These are phyloP conservation scores for Daptonema setosum DNA, from an alignment of 2,888 invertebrate genomes.

Conservation along the genomic window DNA sequence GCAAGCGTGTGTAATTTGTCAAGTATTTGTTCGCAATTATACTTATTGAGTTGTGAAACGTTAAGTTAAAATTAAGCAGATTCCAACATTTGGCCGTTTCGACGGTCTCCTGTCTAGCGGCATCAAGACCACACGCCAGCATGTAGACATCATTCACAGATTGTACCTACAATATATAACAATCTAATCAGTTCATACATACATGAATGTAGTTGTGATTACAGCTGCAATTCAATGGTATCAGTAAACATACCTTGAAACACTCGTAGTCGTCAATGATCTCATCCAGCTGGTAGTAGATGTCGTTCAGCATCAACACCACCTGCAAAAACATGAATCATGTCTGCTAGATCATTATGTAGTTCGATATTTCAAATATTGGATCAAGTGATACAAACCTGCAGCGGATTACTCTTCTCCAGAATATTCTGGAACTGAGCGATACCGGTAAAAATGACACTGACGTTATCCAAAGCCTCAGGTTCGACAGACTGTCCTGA, in stretches of 20 bases:
- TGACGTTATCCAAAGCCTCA: slow-evolving; percentile 64
- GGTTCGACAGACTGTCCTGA: slow-evolving; percentile 69
- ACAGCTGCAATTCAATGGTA: no score
- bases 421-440: slow-evolving; percentile 80
- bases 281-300: slow-evolving; percentile 65
- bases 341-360: no score
- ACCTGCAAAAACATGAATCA: neutral
- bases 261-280: slow-evolving; percentile 37
- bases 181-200: no score
- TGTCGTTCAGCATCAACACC: slow-evolving; percentile 59
- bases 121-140: slow-evolving; percentile 4
- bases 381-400: no score
- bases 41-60: no score
- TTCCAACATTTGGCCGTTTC: neutral
- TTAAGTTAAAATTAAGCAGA: no score
- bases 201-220: no score
- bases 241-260: neutral
- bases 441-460: slow-evolving; percentile 77
- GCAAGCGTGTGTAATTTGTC: no score
- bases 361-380: no score
- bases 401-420: slow-evolving; percentile 65
- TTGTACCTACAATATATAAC: slow-evolving; percentile 7
- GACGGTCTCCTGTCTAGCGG: neutral
- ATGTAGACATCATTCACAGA: slow-evolving; percentile 6
- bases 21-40: no score